These are phyloP conservation scores for Sinodicranocentrus sp. DNA, from an alignment of 2,888 invertebrate species.

Conservation along the genomic window DNA sequence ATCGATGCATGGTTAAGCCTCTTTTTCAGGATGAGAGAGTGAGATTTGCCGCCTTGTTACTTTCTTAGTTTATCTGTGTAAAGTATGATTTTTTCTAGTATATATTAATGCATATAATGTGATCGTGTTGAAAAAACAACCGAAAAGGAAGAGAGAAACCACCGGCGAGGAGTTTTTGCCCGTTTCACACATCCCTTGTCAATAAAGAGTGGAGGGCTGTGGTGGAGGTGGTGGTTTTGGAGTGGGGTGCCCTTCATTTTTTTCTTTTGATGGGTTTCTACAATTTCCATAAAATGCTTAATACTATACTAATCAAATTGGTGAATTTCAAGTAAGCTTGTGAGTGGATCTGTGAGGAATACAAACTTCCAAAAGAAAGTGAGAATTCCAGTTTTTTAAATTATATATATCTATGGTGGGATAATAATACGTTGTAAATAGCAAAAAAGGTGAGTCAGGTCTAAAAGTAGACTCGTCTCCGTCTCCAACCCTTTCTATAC, in stretches of 20 bases:
- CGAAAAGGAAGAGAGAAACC: conserved; percentile 50
- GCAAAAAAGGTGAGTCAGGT: conserved; percentile 11
- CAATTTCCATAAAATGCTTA: too few species aligned
- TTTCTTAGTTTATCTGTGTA: conserved; percentile 34
- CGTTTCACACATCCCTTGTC: conserved; percentile 61
- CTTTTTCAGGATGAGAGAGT: conserved; percentile 55
- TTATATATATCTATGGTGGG: conserved; percentile 22
- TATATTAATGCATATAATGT: conserved; percentile 2
- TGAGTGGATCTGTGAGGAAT: too few species aligned
- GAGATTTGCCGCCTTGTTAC: conserved; percentile 66
- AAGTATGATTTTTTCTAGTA: not conserved
- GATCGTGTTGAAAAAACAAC: conserved; percentile 49
- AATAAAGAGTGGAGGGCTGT: conserved; percentile 24
- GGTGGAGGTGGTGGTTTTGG: not conserved
- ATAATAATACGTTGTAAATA: conserved; percentile 47
- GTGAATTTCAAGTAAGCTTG: too few species aligned
- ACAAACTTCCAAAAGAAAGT: not conserved
- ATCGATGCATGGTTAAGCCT: conserved; percentile 63
- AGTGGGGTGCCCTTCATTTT: too few species aligned
- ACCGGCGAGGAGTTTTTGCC: conserved; percentile 56
- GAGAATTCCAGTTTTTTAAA: conserved; percentile 36
- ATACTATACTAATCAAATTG: too few species aligned
- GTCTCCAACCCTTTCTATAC: conserved; percentile 33
- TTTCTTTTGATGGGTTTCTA: too few species aligned
- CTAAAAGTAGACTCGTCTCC: conserved; percentile 24